These are phyloP conservation scores for Epinephelus awoara DNA, from an alignment of 2,797 vertebrate species.

Conservation along the genomic window DNA sequence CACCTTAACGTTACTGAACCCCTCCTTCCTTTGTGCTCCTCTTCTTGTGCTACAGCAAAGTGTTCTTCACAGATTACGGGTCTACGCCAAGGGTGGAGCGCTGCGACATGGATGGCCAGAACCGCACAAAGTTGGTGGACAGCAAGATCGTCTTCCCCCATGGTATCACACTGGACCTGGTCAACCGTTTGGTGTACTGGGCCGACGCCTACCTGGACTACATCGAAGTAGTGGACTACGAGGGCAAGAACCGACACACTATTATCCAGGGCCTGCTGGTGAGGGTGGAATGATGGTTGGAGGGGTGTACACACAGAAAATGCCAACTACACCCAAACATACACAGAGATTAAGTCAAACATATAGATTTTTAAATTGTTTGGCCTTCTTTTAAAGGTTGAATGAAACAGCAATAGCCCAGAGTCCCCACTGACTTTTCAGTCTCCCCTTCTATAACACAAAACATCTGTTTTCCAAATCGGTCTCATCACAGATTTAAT, in stretches of 20 bases:
- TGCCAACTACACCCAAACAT: neutral
- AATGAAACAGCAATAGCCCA: neutral
- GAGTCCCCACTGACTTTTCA: conserved; percentile 10
- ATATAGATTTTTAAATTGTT: neutral
- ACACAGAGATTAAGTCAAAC: neutral
- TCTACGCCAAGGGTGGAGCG: conserved; percentile 97
- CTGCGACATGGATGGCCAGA: conserved; percentile 98
- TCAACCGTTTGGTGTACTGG: conserved; percentile 97
- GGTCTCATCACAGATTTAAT: conserved; percentile 52
- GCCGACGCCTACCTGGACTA: conserved; percentile 97
- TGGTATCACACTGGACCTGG: conserved; percentile 95
- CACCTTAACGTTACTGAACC: neutral
- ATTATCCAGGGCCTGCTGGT: conserved; percentile 97
- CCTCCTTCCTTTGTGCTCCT: neutral
- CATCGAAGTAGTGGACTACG: conserved; percentile 98
- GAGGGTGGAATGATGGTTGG: conserved; percentile 68
- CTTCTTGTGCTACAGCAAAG: conserved; percentile 86
- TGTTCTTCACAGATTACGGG: conserved; percentile 98
- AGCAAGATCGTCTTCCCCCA: conserved; percentile 98
- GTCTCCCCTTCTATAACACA: neutral
- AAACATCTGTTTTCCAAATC: conserved; percentile 51
- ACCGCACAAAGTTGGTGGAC: conserved; percentile 97
- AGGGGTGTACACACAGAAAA: neutral
- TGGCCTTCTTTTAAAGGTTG: neutral
- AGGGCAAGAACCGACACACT: conserved; percentile 97